Base-by-base conservation (phyloP, 1,140 invertebrate species). In the Solenopsis fugax region DNA sequence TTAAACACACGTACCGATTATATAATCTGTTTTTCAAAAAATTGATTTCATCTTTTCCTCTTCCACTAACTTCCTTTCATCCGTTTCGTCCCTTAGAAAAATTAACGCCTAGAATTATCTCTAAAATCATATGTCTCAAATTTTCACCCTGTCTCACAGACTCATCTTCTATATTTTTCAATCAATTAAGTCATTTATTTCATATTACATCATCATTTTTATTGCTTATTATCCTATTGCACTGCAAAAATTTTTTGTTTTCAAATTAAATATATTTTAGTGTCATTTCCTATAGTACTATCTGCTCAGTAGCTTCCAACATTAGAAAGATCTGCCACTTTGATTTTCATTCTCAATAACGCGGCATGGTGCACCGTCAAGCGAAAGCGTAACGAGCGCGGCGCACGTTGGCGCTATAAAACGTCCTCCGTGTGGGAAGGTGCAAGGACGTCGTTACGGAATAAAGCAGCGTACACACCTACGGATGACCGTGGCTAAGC, bases 371-470 rank as follows among this genome's bases (percentile, higher is more conserved):
- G 75, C 75, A 48, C 60, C 52, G 18, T 9, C 75, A 18, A 34
- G 56, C 58, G 62, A 90, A 89, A 93, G 90, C 92, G 89, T 92
- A 89, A 92, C 91, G 89, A 87, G 72, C 65, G 85, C 64, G 87
- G 88, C 81, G 73, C 82, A 84, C 85, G 86, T 90, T 69, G 62
- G 24, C 77, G 77, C 88, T 92, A 90, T 92, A 89, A 93, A 91
- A 91, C 86, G 87, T 92, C 82, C 90, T 93, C 87, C 86, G 86
- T 90, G 91, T 91, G 84, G 78, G 88, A 91, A 87, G 88, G 71
- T 73, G 88, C 90, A 93, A 93, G 90, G 92, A 92, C 91, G 87
- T 88, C 87, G 88, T 91, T 90, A 87, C 58, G 77, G 87, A 81
- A 86, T 88, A 77, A 89, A 87, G 54, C 82, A 37, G 50, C 72